phyloP scores from a whole-genome alignment of 2,888 invertebrate species.

The Drosophila limbata region DNA sequence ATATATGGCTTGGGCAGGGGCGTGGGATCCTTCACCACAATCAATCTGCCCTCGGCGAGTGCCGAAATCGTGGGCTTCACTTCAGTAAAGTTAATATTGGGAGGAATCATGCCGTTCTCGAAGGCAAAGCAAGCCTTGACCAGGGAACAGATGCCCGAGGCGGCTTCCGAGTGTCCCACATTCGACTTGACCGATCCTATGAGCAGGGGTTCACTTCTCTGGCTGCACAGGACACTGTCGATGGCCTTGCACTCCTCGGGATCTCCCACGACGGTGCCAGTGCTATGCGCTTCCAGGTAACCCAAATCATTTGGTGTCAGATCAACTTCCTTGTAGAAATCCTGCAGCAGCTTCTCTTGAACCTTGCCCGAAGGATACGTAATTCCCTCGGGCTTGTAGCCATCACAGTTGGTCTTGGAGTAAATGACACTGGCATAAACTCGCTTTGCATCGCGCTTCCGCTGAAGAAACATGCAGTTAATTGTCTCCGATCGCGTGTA shows the following conservation, averaged over 20 bases:
- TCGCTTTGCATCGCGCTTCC: constrained; percentile 88
- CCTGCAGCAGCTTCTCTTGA: constrained; percentile 88
- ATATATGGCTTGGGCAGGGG: constrained; percentile 91
- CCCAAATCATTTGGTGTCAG: constrained; percentile 89
- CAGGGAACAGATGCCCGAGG: constrained; percentile 92
- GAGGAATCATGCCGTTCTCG: constrained; percentile 92
- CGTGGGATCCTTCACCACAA: constrained; percentile 91
- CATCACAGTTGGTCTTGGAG: constrained; percentile 93
- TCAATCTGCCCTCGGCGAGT: constrained; percentile 87
- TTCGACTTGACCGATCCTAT: constrained; percentile 98
- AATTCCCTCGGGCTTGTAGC: constrained; percentile 90
- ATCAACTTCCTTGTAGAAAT: constrained; percentile 90
- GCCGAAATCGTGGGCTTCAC: constrained; percentile 88
- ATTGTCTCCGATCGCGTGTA: constrained; percentile 94
- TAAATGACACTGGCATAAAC: constrained; percentile 90
- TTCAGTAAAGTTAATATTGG: constrained; percentile 92
- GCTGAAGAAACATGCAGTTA: constrained; percentile 90
- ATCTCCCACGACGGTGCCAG: constrained; percentile 94
- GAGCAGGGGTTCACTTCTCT: constrained; percentile 90
- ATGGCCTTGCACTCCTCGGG: constrained; percentile 95
- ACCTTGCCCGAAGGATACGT: constrained; percentile 89
- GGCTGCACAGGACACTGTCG: constrained; percentile 91
- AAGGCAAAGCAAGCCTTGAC: constrained; percentile 93
- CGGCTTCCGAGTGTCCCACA: constrained; percentile 96
- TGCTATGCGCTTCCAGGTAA: constrained; percentile 95